Conservation (phyloP, 2,113 vertebrate genomes). For the Callospermophilus lateralis region DNA sequence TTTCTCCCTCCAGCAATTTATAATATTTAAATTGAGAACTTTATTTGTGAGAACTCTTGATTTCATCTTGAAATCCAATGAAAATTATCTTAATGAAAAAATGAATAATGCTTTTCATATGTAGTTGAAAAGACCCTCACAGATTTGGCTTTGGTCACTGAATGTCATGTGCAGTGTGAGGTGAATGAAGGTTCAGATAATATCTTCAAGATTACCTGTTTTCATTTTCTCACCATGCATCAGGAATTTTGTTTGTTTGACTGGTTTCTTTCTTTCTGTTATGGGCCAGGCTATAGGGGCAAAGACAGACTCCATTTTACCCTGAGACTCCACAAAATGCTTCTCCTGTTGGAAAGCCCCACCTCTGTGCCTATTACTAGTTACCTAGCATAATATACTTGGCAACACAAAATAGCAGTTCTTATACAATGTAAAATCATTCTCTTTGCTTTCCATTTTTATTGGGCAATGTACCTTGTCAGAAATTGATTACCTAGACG, state of each 20-base stretch:
- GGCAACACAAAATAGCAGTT: too few relatives aligned
- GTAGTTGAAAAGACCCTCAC: not conserved
- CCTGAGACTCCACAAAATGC: too few relatives aligned
- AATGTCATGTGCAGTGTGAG: accelerated
- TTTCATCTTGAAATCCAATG: not conserved
- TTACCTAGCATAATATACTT: too few relatives aligned
- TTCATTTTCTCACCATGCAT: not conserved
- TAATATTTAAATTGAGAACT: not conserved
- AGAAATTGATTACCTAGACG: too few relatives aligned
- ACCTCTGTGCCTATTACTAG: too few relatives aligned
- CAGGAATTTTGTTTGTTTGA: not conserved
- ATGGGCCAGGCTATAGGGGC: too few relatives aligned
- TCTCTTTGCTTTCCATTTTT: too few relatives aligned
- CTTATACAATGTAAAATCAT: too few relatives aligned
- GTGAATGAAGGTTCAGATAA: not conserved
- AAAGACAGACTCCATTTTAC: too few relatives aligned
- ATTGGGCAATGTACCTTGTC: too few relatives aligned
- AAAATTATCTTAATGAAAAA: not conserved
- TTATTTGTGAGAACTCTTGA: not conserved
- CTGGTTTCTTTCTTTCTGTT: not conserved
- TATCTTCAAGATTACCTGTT: not conserved
- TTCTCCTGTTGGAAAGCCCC: too few relatives aligned
- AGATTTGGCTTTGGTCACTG: not conserved
- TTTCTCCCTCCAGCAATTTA: not conserved
- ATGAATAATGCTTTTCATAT: not conserved